phyloP scores from a whole-genome alignment of 2,113 vertebrate species.

The Desmodus rotundus region DNA sequence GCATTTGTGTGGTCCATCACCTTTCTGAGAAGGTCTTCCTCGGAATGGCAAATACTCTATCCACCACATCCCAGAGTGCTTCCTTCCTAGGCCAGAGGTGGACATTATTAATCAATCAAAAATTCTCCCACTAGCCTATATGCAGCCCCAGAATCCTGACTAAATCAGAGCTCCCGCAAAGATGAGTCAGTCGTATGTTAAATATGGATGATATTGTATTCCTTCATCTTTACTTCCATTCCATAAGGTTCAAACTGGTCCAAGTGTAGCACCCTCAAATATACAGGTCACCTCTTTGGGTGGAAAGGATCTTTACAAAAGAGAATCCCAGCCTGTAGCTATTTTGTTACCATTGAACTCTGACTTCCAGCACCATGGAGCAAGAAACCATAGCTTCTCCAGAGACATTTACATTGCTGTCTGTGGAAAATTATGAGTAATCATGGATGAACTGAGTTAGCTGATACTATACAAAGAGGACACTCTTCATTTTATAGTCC shows the following conservation, averaged over 20 bases:
- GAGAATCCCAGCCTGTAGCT: not conserved
- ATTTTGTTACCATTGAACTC: not conserved
- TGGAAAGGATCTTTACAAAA: not conserved
- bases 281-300: not conserved
- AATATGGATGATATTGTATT: not conserved
- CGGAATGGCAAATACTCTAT: not conserved
- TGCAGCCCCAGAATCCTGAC: not conserved
- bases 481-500: not conserved
- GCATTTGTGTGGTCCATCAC: not conserved
- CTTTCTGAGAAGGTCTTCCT: not conserved
- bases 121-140: not conserved
- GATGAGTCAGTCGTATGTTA: not conserved
- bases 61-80: not conserved
- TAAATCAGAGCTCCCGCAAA: not conserved
- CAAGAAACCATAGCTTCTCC: not conserved
- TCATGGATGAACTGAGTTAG: not conserved
- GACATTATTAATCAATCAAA: not conserved
- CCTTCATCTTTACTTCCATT: not conserved
- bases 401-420: not conserved
- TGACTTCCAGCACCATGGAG: not conserved
- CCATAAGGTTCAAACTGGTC: not conserved
- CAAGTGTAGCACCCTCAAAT: not conserved
- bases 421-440: not conserved
- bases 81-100: not conserved
- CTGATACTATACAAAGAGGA: not conserved